Percentiles rank a stretch among this genome's conserved stretches.
These are phyloP conservation scores for Hydriomena furcata DNA, from an alignment of 2,888 invertebrate genomes.

Conservation along the genomic window DNA sequence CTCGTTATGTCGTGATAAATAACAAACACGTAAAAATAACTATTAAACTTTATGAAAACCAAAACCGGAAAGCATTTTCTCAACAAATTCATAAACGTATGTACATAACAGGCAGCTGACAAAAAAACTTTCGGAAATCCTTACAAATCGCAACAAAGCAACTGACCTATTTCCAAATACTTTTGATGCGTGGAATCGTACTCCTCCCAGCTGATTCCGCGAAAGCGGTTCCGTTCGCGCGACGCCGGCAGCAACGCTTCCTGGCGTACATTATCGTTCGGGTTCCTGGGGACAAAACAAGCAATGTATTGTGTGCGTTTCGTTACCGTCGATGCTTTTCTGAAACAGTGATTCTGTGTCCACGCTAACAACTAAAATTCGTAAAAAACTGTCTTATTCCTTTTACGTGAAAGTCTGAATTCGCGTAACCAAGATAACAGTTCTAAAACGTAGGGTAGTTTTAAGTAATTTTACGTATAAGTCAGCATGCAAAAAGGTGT, in stretches of 20 bases:
- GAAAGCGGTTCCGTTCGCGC: slow-evolving; percentile 92
- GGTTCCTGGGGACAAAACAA: slow-evolving; percentile 84
- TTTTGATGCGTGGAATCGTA: slow-evolving; percentile 97
- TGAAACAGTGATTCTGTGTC: no score
- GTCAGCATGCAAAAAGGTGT: no score
- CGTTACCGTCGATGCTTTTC: background rate
- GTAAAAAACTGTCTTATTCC: no score
- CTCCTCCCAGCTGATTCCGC: slow-evolving; percentile 94
- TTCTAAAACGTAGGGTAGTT: no score
- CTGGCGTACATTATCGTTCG: slow-evolving; percentile 91
- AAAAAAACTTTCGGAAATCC: slow-evolving; percentile 16
- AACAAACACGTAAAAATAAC: background rate
- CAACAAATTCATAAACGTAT: slow-evolving; percentile 11
- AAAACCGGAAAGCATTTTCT: slow-evolving; percentile 2
- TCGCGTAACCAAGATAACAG: no score
- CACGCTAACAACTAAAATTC: no score
- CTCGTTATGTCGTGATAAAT: no score
- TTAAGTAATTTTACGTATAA: no score
- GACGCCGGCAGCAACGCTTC: slow-evolving; percentile 91
- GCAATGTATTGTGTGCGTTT: slow-evolving; percentile 20
- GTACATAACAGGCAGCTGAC: slow-evolving; percentile 18
- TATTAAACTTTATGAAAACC: background rate
- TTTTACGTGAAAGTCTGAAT: no score
- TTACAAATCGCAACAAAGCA: slow-evolving; percentile 22
- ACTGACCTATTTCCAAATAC: slow-evolving; percentile 95